These are phyloP conservation scores for Alcedo quadribrachys DNA, from an alignment of 2,797 vertebrate species.

Conservation along the genomic window DNA sequence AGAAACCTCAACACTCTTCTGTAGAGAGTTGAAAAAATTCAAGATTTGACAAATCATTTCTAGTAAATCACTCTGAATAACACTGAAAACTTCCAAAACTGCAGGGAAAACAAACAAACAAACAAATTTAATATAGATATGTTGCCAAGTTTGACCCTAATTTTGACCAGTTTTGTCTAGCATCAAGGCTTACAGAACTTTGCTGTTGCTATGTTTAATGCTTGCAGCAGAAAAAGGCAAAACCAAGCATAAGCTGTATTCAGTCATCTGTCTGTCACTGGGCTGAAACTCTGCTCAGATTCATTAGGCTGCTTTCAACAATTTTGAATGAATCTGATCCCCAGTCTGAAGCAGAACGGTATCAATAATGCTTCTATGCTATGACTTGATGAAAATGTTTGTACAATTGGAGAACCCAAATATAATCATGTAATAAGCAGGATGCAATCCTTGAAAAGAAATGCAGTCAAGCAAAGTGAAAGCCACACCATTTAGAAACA, in stretches of 20 bases:
- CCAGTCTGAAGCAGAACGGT: slow-evolving; percentile 13
- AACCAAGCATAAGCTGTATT: slow-evolving; percentile 12
- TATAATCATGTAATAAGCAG: slow-evolving; percentile 44
- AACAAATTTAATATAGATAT: not conserved
- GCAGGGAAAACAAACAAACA: not conserved
- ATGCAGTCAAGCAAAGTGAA: slow-evolving; percentile 23
- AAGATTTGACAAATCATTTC: not conserved
- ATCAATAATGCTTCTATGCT: slow-evolving; percentile 11
- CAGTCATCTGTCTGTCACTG: slow-evolving; percentile 23
- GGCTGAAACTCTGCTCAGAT: slow-evolving; percentile 24
- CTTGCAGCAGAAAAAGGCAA: not conserved
- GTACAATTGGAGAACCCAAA: slow-evolving; percentile 13
- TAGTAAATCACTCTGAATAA: not conserved
- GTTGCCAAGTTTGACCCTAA: not conserved
- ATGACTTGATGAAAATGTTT: slow-evolving; percentile 55
- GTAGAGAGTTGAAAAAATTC: not conserved
- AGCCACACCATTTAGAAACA: slow-evolving; percentile 10
- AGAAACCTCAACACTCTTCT: not conserved
- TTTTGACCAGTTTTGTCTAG: not conserved
- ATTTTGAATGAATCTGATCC: slow-evolving; percentile 35
- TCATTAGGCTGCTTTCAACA: slow-evolving; percentile 53
- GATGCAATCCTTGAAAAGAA: slow-evolving; percentile 48
- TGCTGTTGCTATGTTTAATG: not conserved
- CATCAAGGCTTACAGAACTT: not conserved
- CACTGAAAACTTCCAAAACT: not conserved